Base-by-base conservation (phyloP, 2,113 vertebrate genomes). In the Calonectris borealis region DNA sequence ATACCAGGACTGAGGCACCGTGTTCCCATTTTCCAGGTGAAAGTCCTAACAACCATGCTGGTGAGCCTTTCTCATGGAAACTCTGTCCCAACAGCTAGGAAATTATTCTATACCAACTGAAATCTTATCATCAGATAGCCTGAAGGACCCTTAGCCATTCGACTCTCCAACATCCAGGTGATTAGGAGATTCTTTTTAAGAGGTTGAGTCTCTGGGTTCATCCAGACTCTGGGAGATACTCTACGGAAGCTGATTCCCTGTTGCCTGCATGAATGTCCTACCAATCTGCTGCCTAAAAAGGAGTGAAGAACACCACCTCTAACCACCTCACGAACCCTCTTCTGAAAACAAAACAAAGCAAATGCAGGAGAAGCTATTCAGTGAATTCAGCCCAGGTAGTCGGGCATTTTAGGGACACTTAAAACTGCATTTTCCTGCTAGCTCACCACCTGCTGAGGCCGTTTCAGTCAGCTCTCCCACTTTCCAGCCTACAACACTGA, bases 1-100 rank as follows among this genome's bases (percentile, higher is more conserved):
- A 94, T 95, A 90, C 75, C 90, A 90, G 76, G 73, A 95, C 92
- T 97, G 95, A 95, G 83, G 90, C 92, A 92, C 96, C 0, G 14
- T 93, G 93, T 94, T 94, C 93, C 64, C 55, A 48, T 90, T 95
- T 96, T 86, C 88, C 90, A 96, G 92, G 92, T 92, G 88, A 92
- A 97, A 93, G 92, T 95, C 76, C 94, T 96, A 90, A 54, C 68
- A 70, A 40, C 32, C 9, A 17, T 22, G 36, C 34, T 83, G 52
- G 38, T 72, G 71, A 94, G 84, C 4, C 58, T 83, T 85, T 87
- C 93, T 83, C 62, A 21, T 72, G 11, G 40, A 76, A 94, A 72
- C 18, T 49, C 69, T 31, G 16, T 65, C 31, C 54, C 1, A 4
- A 21, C 0, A 0, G 58, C 54, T 54, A 62, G 2, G 6, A 26